Conservation (phyloP, 2,888 invertebrate genomes). For the Lithosia quadra region DNA sequence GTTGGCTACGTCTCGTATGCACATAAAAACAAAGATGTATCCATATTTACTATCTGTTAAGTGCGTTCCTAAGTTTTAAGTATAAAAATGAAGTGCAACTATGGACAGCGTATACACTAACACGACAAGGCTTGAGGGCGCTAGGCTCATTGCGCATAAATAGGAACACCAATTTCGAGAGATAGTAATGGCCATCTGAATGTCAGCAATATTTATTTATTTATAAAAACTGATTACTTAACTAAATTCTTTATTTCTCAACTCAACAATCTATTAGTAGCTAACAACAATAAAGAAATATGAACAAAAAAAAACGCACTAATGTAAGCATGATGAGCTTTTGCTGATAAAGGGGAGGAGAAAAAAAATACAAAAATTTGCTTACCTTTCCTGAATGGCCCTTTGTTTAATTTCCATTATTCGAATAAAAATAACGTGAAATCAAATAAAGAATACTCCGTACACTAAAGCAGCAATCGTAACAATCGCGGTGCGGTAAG, state of each 20-base stretch:
- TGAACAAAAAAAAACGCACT: neutral
- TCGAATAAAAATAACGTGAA: neutral
- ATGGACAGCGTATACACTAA: neutral
- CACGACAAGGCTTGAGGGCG: neutral
- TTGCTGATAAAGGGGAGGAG: neutral
- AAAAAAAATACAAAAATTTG: neutral
- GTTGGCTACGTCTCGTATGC: neutral
- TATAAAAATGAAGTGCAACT: neutral
- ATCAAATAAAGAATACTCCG: neutral
- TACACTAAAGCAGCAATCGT: neutral
- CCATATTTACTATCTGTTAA: neutral
- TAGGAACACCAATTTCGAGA: no score
- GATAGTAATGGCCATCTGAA: neutral
- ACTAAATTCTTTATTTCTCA: neutral
- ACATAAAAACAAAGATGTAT: neutral
- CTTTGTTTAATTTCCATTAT: constrained; percentile 4
- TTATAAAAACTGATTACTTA: neutral
- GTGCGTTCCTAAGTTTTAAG: neutral
- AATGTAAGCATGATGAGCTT: neutral
- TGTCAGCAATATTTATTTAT: neutral
- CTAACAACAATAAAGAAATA: neutral
- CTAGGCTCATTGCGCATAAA: no score
- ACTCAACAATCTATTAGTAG: neutral
- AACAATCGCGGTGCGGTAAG: constrained; percentile 6
- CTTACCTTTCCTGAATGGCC: constrained; percentile 2